Conservation (phyloP, 2,797 vertebrate species). For the Brotula barbata region DNA sequence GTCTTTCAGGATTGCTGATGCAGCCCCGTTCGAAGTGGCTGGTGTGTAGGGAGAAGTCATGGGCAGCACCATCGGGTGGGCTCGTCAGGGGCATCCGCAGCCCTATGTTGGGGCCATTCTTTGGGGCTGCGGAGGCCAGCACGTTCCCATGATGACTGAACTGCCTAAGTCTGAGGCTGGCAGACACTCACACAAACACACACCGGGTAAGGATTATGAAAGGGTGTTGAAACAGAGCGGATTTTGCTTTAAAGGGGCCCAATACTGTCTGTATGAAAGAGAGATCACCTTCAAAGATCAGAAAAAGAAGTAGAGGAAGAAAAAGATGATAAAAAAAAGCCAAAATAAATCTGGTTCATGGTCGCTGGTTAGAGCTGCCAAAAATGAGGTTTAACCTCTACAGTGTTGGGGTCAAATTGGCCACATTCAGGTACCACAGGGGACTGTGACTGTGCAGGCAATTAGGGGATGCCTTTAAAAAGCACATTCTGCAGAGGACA, state of each 20-base stretch:
- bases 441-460: slow-evolving; percentile 76
- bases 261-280: slow-evolving; percentile 36
- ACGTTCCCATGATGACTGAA: slow-evolving; percentile 59
- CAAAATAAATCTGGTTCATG: slow-evolving; percentile 17
- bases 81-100: slow-evolving; percentile 35
- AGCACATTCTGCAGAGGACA: slow-evolving; percentile 64
- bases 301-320: slow-evolving; percentile 7
- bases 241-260: slow-evolving; percentile 57
- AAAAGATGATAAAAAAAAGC: slow-evolving; percentile 10
- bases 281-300: slow-evolving; percentile 47
- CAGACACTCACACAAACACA: slow-evolving; percentile 53
- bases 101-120: slow-evolving; percentile 39
- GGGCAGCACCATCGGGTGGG: slow-evolving; percentile 41
- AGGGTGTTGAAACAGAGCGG: slow-evolving; percentile 77
- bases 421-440: slow-evolving; percentile 72
- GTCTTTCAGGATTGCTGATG: slow-evolving; percentile 73
- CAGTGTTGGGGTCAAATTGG: slow-evolving; percentile 62
- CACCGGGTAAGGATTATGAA: slow-evolving; percentile 67
- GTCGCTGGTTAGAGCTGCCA: slow-evolving; percentile 27
- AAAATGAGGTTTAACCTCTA: slow-evolving; percentile 48
- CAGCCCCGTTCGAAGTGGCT: slow-evolving; percentile 59
- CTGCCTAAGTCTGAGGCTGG: slow-evolving; percentile 24
- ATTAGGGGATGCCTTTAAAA: slow-evolving; percentile 72
- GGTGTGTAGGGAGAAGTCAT: slow-evolving; percentile 38
- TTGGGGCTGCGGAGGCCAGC: slow-evolving; percentile 39